Evolutionary conservation across 2,113 vertebrate species (phyloP), one percentile per base, ranked within the genome.

Genomic region (Sceloporus tristichus): DNA sequence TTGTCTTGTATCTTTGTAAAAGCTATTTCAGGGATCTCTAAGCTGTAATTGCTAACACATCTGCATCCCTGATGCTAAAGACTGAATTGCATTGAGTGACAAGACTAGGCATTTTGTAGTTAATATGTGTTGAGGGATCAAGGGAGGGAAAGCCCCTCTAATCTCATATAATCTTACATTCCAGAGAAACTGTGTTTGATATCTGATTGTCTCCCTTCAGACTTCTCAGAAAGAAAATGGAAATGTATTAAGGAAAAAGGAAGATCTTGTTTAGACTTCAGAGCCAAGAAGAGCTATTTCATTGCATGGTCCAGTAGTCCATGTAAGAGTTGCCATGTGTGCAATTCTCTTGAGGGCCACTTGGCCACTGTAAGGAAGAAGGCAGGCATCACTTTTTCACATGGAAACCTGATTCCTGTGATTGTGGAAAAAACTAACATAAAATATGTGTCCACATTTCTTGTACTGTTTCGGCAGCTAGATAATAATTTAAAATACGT

Each of bases 31-130:
- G 29, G 23, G 27, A 84, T 21, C 40, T 53, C 68, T 62, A 38
- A 54, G 71, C 25, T 6, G 14, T 79, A 56, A 79, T 38, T 79
- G 65, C 42, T 70, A 27, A 86, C 25, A 79, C 21, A 70, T 79
- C 65, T 53, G 21, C 56, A 56, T 71, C 65, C 27, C 65, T 70
- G 76, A 79, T 27, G 42, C 29, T 71, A 66, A 38, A 21, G 65
- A 79, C 70, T 62, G 53, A 54, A 86, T 56, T 79, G 62, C 21
- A 56, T 70, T 54, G 65, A n/a, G 21, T 86, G 85, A 14, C 18
- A 53, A 76, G 53, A 40, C 54, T 23, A 27, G 62, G 84, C 34
- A 62, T 42, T 40, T 77, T 48, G 65, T 65, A 25, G 42, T 62
- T 65, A 25, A 62, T 34, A 42, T 40, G 25, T 65, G 38, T 54